Percentiles rank a stretch among this genome's conserved stretches.
Evolutionary conservation across 2,113 vertebrate species (phyloP).

Genomic region (Nyctibius bracteatus): DNA sequence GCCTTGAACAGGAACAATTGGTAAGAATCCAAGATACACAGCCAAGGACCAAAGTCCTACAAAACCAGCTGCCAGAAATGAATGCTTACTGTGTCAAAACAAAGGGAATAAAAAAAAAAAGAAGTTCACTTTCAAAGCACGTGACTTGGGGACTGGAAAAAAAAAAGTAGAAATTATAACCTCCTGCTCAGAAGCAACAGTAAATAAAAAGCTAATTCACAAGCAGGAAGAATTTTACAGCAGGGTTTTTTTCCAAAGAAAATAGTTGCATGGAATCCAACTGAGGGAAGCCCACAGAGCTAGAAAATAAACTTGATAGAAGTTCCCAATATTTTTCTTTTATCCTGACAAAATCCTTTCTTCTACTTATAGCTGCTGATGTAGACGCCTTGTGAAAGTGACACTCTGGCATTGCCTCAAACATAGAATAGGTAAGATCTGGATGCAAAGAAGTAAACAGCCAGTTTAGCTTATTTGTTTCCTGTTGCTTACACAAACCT

Average conservation of each 20-base stretch:
- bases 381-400: neutral
- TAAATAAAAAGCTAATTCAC: conserved; percentile 21
- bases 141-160: neutral
- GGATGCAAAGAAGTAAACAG: conserved; percentile 9
- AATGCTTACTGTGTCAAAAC: neutral
- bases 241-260: neutral
- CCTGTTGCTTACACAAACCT: neutral
- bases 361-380: conserved; percentile 1
- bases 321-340: conserved; percentile 7
- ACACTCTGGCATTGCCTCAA: neutral
- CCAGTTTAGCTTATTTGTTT: neutral
- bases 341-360: conserved; percentile 36
- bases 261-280: neutral
- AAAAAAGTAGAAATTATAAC: neutral
- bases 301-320: conserved; percentile 46
- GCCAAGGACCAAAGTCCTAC: neutral
- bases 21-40: conserved; percentile 11
- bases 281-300: conserved; percentile 28
- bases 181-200: neutral
- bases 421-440: neutral
- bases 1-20: neutral
- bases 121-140: neutral
- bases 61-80: conserved; percentile 7
- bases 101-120: neutral
- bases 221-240: neutral